phyloP scores from a whole-genome alignment of 2,888 invertebrate genomes.

The Ophion ventricosus region DNA sequence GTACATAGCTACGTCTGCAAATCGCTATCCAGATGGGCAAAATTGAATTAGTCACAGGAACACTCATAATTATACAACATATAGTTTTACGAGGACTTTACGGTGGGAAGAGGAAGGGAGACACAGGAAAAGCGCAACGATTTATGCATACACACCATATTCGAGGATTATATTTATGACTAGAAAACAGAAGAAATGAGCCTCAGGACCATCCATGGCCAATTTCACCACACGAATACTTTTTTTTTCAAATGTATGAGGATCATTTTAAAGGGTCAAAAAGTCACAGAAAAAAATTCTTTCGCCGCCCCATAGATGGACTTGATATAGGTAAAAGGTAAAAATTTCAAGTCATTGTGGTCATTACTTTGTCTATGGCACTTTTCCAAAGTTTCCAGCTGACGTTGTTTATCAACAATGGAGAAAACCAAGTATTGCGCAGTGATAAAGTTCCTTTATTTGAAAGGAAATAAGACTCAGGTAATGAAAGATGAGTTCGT shows the following conservation, averaged over 20 bases:
- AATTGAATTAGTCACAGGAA: conserved; percentile 75
- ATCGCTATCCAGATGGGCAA: conserved; percentile 73
- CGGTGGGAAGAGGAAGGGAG: neutral
- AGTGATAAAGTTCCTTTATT: too few species aligned
- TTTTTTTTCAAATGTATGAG: neutral
- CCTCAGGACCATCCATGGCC: conserved; percentile 54
- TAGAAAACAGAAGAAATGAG: conserved; percentile 37
- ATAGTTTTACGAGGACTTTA: conserved; percentile 37
- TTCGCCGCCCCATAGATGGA: too few species aligned
- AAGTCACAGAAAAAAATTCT: too few species aligned
- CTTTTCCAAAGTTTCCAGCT: too few species aligned
- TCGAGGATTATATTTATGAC: conserved; percentile 22
- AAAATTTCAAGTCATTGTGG: too few species aligned
- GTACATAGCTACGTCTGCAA: conserved; percentile 62
- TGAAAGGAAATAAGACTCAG: too few species aligned
- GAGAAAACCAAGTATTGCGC: too few species aligned
- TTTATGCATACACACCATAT: conserved; percentile 46
- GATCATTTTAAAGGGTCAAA: neutral
- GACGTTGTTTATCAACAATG: too few species aligned
- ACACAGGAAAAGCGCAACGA: neutral
- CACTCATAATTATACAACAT: conserved; percentile 72
- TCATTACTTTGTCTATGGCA: too few species aligned
- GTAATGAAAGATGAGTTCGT: too few species aligned
- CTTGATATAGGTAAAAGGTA: too few species aligned
- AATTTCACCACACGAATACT: conserved; percentile 50